These are phyloP conservation scores for Lepisosteus osseus DNA, from an alignment of 2,113 vertebrate species.

Conservation along the genomic window DNA sequence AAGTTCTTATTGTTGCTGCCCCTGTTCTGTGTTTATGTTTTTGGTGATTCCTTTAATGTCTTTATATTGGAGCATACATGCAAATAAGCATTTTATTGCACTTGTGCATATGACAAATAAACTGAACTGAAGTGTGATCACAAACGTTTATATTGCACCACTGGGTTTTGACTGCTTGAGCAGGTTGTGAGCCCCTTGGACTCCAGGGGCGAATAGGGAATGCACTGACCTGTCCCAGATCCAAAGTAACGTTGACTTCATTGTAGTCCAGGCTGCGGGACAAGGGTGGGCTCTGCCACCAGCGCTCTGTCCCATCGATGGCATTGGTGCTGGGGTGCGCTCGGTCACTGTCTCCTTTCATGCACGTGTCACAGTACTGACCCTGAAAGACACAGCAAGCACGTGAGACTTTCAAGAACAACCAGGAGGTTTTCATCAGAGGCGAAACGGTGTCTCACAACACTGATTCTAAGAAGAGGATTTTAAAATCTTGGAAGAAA, in stretches of 20 bases:
- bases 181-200: background rate
- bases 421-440: too few species aligned
- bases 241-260: slow-evolving; percentile 90
- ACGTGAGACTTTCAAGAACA: too few species aligned
- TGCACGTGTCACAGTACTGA: slow-evolving; percentile 94
- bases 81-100: too few species aligned
- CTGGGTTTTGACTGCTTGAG: background rate
- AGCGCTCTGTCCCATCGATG: slow-evolving; percentile 92
- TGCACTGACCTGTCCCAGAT: slow-evolving; percentile 87
- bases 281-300: slow-evolving; percentile 97
- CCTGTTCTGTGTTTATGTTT: background rate
- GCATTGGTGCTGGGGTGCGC: slow-evolving; percentile 90
- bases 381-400: slow-evolving; percentile 62
- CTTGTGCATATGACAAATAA: too few species aligned
- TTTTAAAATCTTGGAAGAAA: too few species aligned
- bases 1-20: too few species aligned
- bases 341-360: slow-evolving; percentile 72
- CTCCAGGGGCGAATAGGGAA: background rate
- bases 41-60: too few species aligned
- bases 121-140: background rate
- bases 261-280: slow-evolving; percentile 89
- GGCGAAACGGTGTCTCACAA: too few species aligned
- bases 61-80: too few species aligned
- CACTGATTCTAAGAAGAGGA: too few species aligned
- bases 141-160: background rate